These are phyloP conservation scores for Spatula versicolor DNA, from an alignment of 2,797 vertebrate species.

Conservation along the genomic window DNA sequence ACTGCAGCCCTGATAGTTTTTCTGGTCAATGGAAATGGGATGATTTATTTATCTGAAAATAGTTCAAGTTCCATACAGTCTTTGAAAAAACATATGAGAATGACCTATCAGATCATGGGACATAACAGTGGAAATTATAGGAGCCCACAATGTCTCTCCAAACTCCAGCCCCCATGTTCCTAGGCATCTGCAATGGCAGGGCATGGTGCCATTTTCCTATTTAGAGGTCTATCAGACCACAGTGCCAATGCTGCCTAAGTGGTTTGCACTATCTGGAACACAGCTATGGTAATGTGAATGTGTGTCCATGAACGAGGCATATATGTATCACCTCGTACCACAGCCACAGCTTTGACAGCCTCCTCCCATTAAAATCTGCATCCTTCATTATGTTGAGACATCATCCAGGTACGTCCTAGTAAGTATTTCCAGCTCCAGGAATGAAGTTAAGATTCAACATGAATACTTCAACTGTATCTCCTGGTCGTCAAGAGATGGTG, in stretches of 20 bases:
- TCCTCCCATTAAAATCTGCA: background rate
- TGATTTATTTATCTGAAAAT: background rate
- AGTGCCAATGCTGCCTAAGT: background rate
- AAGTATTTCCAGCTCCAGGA: background rate
- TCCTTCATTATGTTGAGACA: background rate
- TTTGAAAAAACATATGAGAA: background rate
- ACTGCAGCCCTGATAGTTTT: background rate
- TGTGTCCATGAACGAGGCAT: background rate
- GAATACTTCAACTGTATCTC: background rate
- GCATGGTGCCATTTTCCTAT: background rate
- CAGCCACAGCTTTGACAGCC: background rate
- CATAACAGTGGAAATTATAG: background rate
- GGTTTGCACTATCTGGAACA: background rate
- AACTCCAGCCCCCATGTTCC: background rate
- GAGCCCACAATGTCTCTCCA: background rate
- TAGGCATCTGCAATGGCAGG: rapidly evolving
- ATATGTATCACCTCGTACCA: background rate
- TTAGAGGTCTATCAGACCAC: background rate
- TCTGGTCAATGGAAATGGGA: background rate
- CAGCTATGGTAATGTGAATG: background rate
- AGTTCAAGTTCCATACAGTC: background rate
- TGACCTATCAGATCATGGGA: background rate
- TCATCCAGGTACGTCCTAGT: background rate
- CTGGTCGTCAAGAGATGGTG: background rate
- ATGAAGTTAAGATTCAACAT: background rate